A percentile compares a stretch with the other conserved stretches of the same genome.
Conservation (phyloP, 1,140 invertebrate genomes). For the Drosophila subobscura region DNA sequence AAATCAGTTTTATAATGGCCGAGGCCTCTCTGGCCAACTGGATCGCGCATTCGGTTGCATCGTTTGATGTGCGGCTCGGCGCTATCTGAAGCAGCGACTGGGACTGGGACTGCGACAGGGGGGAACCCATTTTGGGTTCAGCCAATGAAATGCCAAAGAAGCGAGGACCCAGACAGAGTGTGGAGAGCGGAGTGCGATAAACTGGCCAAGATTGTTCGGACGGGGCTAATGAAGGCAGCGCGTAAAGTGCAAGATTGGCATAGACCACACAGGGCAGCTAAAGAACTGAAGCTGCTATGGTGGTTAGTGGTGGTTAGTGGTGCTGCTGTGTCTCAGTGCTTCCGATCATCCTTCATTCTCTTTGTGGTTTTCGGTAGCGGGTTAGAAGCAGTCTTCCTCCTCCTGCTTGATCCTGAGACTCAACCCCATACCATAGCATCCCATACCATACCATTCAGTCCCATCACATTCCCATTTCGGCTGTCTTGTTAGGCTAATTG, state of each 20-base stretch:
- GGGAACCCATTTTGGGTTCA: constrained; percentile 18
- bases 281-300: constrained; percentile 52
- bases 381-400: constrained; percentile 27
- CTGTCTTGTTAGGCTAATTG: constrained; percentile 81
- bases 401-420: too few species aligned
- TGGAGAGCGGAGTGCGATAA: constrained; percentile 37
- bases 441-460: not conserved
- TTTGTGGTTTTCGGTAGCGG: constrained; percentile 36
- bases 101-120: not conserved
- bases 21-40: constrained; percentile 3
- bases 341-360: constrained; percentile 33
- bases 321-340: not conserved
- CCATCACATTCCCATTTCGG: constrained; percentile 44
- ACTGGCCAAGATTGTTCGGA: constrained; percentile 54
- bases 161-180: not conserved
- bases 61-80: constrained; percentile 37
- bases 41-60: constrained; percentile 19
- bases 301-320: too few species aligned
- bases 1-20: constrained; percentile 77
- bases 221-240: constrained; percentile 66
- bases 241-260: constrained; percentile 81
- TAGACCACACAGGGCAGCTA: constrained; percentile 73
- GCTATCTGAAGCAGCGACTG: constrained; percentile 26
- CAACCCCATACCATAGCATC: too few species aligned
- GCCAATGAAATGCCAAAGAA: constrained; percentile 8